Evolutionary conservation across 2,888 invertebrate species (phyloP), one percentile per base, ranked within the genome.

Genomic region (Hypselothyrea guttata): DNA sequence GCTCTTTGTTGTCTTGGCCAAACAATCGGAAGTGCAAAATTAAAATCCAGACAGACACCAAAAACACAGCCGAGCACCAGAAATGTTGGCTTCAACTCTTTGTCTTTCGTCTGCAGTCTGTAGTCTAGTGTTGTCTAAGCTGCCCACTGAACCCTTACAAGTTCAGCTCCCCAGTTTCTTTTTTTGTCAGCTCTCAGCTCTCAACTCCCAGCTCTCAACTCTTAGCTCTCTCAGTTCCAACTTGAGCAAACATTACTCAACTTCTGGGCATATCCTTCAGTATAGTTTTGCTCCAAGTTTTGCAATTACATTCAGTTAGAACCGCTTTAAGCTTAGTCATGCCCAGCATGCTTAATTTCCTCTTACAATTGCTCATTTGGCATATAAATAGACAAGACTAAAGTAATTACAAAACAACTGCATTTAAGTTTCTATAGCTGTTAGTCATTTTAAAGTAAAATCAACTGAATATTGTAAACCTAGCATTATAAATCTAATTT

Each of bases 1-100:
- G 48, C 41, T 40, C 48, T 40, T 49, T 31, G 33, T 45, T 62
- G 66, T 58, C 63, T 76, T 71, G 74, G 77, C 59, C 75, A 81
- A 22, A 74, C 73, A 84, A 81, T 77, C 78, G 78, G 84, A 79
- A 79, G 84, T 69, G 58, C 74, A 71, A 81, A 81, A 84, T 79
- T 84, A 79, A 81, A 81, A 71, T 66, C 56, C 74, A 73, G 76
- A 79, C 72, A 46, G 22, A 2, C n/a, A n/a, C n/a, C n/a, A n/a
- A n/a, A n/a, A n/a, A n/a, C n/a, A n/a, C n/a, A n/a, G 22, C 22
- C 22, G 22, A 22, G 22, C 5, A n/a, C n/a, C 46, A 47, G 37
- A 47, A 13, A 27, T 33, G 13, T 52, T 45, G 49, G 28, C 37
- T 31, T 33, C 51, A 16, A 22, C 45, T 13, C 9, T 30, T 15